Evolutionary conservation across 2,113 vertebrate genomes (phyloP).

Genomic region (Zosterops pallidus): DNA sequence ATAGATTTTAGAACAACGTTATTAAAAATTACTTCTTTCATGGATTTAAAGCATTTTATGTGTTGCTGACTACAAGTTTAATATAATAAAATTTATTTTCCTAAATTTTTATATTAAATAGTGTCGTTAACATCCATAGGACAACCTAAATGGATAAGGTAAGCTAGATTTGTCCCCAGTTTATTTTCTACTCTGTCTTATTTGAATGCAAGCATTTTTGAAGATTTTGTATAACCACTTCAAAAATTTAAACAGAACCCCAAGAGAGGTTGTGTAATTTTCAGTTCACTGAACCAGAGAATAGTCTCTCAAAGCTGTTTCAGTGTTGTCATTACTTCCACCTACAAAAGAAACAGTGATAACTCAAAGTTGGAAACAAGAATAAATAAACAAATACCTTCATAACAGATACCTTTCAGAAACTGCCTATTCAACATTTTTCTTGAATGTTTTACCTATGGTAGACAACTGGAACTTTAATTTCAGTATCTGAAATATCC

Average conservation of each 20-base stretch:
- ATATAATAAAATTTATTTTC: neutral
- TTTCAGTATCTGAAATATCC: neutral
- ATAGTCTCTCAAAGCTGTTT: slow-evolving; percentile 27
- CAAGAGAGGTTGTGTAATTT: slow-evolving; percentile 15
- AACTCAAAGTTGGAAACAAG: neutral
- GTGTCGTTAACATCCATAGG: neutral
- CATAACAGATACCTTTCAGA: neutral
- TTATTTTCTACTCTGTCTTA: neutral
- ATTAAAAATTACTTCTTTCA: neutral
- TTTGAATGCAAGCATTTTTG: neutral
- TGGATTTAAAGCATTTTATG: neutral
- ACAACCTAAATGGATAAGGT: neutral
- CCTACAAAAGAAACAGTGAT: slow-evolving; percentile 4
- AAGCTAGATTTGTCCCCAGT: neutral
- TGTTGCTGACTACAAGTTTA: neutral
- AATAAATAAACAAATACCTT: slow-evolving; percentile 31
- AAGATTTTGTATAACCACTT: slow-evolving; percentile 30
- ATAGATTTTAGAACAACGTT: neutral
- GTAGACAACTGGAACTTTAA: neutral
- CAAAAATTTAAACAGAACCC: slow-evolving; percentile 31
- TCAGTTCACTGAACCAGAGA: slow-evolving; percentile 56
- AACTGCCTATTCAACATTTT: slow-evolving; percentile 2
- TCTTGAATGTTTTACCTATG: neutral
- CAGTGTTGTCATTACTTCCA: slow-evolving; percentile 26
- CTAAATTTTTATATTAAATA: neutral